Evolutionary conservation across 2,797 vertebrate genomes (phyloP).

Genomic region (Potorous gilbertii): DNA sequence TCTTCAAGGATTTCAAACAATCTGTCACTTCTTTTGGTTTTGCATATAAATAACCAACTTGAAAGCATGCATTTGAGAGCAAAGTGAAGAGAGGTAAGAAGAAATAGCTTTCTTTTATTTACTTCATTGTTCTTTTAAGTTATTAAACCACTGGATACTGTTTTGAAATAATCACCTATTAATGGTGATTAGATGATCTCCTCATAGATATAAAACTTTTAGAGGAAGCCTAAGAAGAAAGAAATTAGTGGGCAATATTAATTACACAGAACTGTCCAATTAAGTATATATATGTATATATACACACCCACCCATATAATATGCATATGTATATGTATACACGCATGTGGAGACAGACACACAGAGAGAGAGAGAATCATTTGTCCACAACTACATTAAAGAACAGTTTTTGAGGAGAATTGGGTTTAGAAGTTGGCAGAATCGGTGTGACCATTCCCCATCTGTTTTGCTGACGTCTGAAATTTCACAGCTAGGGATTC

Average conservation of each 20-base stretch:
- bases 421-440: background rate
- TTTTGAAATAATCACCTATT: constrained; percentile 22
- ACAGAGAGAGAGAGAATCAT: background rate
- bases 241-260: constrained; percentile 57
- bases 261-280: constrained; percentile 14
- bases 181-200: background rate
- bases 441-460: background rate
- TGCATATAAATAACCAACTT: background rate
- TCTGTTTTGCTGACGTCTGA: background rate
- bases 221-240: constrained; percentile 51
- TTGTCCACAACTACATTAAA: background rate
- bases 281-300: background rate
- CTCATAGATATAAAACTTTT: constrained; percentile 59
- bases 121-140: background rate
- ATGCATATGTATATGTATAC: no score
- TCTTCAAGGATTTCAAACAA: background rate
- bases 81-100: background rate
- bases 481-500: background rate
- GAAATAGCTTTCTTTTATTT: constrained; percentile 49
- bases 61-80: background rate
- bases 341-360: no score
- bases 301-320: no score
- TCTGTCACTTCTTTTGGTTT: constrained; percentile 7
- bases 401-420: background rate
- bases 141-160: constrained; percentile 38